Base-by-base conservation (phyloP, 1,140 invertebrate species). In the Neodiprion pinetum region DNA sequence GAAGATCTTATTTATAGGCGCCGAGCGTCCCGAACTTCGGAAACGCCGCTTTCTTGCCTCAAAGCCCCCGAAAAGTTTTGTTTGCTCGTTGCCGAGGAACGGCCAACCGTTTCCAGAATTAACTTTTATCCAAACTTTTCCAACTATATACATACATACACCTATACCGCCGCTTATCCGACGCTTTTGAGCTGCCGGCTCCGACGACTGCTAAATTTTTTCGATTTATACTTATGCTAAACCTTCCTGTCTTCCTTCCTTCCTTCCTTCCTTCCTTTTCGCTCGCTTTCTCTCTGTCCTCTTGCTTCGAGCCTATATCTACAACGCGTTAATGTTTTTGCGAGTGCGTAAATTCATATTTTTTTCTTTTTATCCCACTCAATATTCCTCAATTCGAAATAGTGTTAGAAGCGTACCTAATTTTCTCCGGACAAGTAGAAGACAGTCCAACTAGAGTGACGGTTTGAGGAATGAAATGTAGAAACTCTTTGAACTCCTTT, bases 1-100 rank as follows among this genome's bases (percentile, higher is more conserved):
- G 48, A 50, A 69, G 75, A 78, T 77, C 77, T 78, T 78, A 78
- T 76, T 78, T 78, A 78, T 78, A 77, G 76, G 76, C 77, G 70
- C 72, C 61, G 70, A 65, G 49, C 70, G 72, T 77, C 70, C 49
- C 76, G 0, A 75, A 78, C 70, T 76, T 77, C 71, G 74, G 48
- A 61, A 67, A 7, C 50, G 76, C 76, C 74, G 50, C 73, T 72
- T 72, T 74, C 75, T 71, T 75, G 17, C 67, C 17, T 49, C 73
- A 66, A 77, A 66, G 71, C 75, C 69, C 65, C 72, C 70, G 48
- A 48, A 71, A 71, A 71, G 40, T 21, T 48, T 49, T 71, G 47
- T 75, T 50, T 48, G 21, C 67, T 69, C 40, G 17, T 69, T 21
- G 17, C 9, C 21, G 67, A 69, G 67, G 23, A 69, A 69, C 77